phyloP scores from a whole-genome alignment of 2,888 invertebrate species.

The Leptinotarsa juncta region DNA sequence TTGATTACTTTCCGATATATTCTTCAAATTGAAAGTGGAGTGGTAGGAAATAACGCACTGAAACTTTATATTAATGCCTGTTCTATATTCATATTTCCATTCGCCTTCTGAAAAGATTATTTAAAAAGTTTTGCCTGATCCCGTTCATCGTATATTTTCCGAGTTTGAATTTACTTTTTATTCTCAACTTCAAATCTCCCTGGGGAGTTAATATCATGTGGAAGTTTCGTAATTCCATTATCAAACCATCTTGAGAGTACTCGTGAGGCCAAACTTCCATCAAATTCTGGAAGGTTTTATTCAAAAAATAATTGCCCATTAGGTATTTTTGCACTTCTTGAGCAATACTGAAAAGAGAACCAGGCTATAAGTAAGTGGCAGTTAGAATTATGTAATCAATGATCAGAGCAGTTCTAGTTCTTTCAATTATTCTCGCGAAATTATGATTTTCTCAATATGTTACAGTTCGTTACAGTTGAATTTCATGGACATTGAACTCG shows the following conservation, averaged over 20 bases:
- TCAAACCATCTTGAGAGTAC: not conserved
- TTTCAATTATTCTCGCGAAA: no score
- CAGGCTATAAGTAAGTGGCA: no score
- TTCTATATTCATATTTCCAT: slow-evolving; percentile 47
- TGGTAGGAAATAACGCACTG: slow-evolving; percentile 40
- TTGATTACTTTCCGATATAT: slow-evolving; percentile 50
- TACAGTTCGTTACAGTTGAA: no score
- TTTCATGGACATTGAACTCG: no score
- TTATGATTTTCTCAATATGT: no score
- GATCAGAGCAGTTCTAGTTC: no score
- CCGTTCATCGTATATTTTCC: slow-evolving; percentile 20
- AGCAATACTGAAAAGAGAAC: not conserved
- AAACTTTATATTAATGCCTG: slow-evolving; percentile 47
- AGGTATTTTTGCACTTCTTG: not conserved
- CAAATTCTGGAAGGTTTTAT: not conserved
- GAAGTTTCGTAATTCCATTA: slow-evolving; percentile 20
- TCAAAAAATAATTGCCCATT: not conserved
- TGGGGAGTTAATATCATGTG: slow-evolving; percentile 12
- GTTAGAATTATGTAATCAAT: no score
- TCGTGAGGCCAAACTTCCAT: slow-evolving; percentile 1
- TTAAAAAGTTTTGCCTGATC: slow-evolving; percentile 22
- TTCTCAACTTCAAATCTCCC: slow-evolving; percentile 14
- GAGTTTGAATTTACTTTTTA: slow-evolving; percentile 12
- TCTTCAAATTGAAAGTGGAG: slow-evolving; percentile 44
- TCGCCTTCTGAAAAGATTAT: slow-evolving; percentile 31